Percentiles rank a stretch among this genome's conserved stretches.
Conservation (phyloP, 2,888 invertebrate species). For the Alloplasta piceator region DNA sequence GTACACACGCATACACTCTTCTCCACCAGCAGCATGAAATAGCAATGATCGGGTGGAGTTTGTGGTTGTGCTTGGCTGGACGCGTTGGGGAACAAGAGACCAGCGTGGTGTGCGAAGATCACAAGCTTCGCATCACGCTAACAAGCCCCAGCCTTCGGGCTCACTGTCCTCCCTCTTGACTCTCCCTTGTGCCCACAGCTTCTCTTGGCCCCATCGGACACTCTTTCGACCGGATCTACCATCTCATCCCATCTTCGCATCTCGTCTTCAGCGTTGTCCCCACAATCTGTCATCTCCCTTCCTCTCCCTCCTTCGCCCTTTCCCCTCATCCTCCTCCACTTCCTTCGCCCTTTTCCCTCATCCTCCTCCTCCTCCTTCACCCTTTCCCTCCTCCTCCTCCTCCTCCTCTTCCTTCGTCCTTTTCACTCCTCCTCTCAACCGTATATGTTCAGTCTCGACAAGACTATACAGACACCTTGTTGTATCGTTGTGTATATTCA, state of each 20-base stretch:
- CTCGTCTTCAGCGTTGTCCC: conserved; percentile 35
- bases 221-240: conserved; percentile 51
- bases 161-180: conserved; percentile 31
- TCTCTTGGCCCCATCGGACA: conserved; percentile 24
- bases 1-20: neutral
- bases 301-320: neutral
- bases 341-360: neutral
- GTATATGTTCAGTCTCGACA: neutral
- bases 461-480: conserved; percentile 5
- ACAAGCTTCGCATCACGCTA: conserved; percentile 69
- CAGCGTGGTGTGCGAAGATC: conserved; percentile 64
- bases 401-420: neutral
- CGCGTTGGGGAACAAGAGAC: conserved; percentile 43
- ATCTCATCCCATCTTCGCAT: conserved; percentile 49
- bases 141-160: conserved; percentile 66
- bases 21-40: conserved; percentile 58
- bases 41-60: conserved; percentile 63
- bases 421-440: too few species aligned
- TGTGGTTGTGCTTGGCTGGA: conserved; percentile 48
- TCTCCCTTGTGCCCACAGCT: conserved; percentile 45
- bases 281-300: conserved; percentile 37
- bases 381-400: conserved; percentile 36
- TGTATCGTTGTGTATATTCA: conserved; percentile 18
- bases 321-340: conserved; percentile 3
- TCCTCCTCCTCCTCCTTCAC: conserved; percentile 47